A percentile compares a stretch with the other conserved stretches of the same genome.
Evolutionary conservation across 2,797 vertebrate species (phyloP).

Genomic region (Halcyon badia): DNA sequence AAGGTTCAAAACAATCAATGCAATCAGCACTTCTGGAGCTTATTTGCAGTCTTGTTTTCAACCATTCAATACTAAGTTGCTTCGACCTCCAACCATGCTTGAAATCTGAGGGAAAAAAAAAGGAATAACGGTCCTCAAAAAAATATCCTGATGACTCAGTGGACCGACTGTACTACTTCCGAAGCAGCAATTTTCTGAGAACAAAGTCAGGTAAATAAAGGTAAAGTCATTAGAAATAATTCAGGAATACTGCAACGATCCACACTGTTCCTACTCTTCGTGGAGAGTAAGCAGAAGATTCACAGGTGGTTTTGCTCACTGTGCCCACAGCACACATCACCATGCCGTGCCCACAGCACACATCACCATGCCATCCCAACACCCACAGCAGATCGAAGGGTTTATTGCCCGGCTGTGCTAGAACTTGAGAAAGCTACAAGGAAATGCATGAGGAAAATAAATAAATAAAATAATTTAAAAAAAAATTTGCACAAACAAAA

Average conservation of each 20-base stretch:
- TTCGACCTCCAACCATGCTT: not conserved
- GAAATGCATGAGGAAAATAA: rapidly evolving
- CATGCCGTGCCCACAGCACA: not conserved
- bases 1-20: constrained; percentile 42
- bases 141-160: not conserved
- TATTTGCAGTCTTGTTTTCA: not conserved
- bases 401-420: not conserved
- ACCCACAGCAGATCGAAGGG: not conserved
- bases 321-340: too few relatives aligned
- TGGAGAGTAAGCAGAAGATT: not conserved
- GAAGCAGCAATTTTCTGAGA: not conserved
- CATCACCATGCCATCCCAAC: not conserved
- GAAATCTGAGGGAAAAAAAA: not conserved
- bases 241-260: not conserved
- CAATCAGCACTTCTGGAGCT: constrained; percentile 1
- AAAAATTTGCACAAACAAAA: not conserved
- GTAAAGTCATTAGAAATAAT: not conserved
- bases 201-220: not conserved
- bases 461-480: too few relatives aligned
- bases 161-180: not conserved
- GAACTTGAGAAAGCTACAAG: not conserved
- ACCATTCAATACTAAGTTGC: not conserved
- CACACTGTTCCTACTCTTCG: not conserved
- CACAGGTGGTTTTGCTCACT: rapidly evolving
- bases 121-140: not conserved